Evolutionary conservation across 37 sponge, comb jelly and placozoan genomes (phyloP).

Genomic region (Lycopodina hypogea): DNA sequence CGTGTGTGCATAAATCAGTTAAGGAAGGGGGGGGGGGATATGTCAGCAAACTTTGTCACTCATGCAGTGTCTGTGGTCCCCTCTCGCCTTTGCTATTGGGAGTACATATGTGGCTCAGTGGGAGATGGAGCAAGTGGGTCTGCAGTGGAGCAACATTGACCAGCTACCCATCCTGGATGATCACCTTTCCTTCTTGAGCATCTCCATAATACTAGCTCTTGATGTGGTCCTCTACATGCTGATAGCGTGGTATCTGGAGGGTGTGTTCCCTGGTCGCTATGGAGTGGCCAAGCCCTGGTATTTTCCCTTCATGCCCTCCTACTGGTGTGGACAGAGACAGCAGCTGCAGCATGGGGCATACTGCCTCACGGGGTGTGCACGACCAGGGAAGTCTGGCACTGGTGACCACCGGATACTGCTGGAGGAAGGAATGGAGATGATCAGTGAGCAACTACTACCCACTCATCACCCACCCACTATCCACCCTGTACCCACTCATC

Average conservation of each 20-base stretch:
- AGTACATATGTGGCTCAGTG: slow-evolving; percentile 59
- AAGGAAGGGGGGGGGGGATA: too few relatives aligned
- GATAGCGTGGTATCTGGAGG: slow-evolving; percentile 94
- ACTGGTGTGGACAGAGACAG: slow-evolving; percentile 48
- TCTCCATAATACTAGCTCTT: slow-evolving; percentile 64
- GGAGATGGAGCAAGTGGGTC: slow-evolving; percentile 80
- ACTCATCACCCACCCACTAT: too few relatives aligned
- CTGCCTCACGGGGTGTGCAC: too few relatives aligned
- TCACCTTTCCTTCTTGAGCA: slow-evolving; percentile 58
- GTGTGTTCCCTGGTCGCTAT: slow-evolving; percentile 78
- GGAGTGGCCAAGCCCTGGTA: slow-evolving; percentile 89
- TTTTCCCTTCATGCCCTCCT: slow-evolving; percentile 76
- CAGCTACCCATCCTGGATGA: slow-evolving; percentile 64
- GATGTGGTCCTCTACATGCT: slow-evolving; percentile 79
- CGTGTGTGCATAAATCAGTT: too few relatives aligned
- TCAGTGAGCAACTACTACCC: too few relatives aligned
- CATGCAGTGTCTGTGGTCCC: slow-evolving; percentile 69
- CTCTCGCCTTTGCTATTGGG: slow-evolving; percentile 74
- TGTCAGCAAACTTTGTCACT: too few relatives aligned
- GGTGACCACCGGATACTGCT: slow-evolving; percentile 1
- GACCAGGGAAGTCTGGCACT: background rate
- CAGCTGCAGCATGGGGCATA: too few relatives aligned
- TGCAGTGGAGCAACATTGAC: slow-evolving; percentile 84
- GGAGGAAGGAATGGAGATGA: slow-evolving; percentile 19
- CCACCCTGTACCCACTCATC: too few relatives aligned